Evolutionary conservation across 2,888 invertebrate species (phyloP), one percentile per base, ranked within the genome.

Genomic region (Biston betularia): DNA sequence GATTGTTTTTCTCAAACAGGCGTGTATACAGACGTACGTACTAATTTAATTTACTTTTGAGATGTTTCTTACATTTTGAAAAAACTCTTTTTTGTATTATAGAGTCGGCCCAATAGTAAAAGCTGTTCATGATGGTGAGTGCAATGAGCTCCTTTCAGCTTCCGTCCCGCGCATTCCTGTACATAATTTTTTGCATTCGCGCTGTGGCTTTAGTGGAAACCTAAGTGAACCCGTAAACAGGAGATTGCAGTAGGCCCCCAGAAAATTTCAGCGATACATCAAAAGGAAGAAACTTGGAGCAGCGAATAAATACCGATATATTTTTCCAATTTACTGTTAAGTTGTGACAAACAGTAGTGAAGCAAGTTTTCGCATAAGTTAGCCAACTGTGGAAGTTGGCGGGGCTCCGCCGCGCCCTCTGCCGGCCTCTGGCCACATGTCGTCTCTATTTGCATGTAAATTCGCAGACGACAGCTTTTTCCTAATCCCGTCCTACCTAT

Each of bases 401-500:
- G 71, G 73, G 72, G 75, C 74, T 53, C 40, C 24, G 53, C 49
- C 33, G 50, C 67, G 15, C 53, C 38, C 53, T 14, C 53, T 35
- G 46, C 71, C 71, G 74, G 80, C 76, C 73, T 55, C 65, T 40
- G 75, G 79, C 84, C 88, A 87, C 83, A 87, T 87, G 87, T 84
- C 82, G 76, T 63, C 68, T 71, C 81, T 81, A 89, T 90, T 89
- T 89, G 81, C 85, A 89, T 90, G 89, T 78, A 89, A 89, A 90
- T 90, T 83, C 78, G 70, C 72, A 74, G 76, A 69, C 74, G 74
- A 74, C 78, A 77, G 75, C 79, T 88, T 86, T 85, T 85, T 80
- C 79, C 50, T 60, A 68, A 60, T 77, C 76, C 76, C 74, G 78
- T 70, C 54, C 14, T 56, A 76, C 76, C 71, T 74, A 82, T 83